A percentile compares a stretch with the other conserved stretches of the same genome.
Evolutionary conservation across 2,888 invertebrate species (phyloP).

Genomic region (Philaethria dido): DNA sequence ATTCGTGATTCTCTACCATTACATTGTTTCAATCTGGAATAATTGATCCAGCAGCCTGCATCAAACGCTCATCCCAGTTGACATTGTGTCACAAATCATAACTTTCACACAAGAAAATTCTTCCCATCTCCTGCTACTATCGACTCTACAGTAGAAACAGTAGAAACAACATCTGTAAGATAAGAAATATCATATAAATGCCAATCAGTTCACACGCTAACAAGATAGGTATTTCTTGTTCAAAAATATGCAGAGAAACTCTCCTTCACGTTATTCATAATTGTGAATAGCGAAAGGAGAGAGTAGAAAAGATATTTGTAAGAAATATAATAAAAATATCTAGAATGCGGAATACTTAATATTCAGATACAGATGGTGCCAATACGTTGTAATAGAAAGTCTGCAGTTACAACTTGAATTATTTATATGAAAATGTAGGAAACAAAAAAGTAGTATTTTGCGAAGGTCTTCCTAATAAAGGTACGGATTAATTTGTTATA

Average conservation of each 20-base stretch:
- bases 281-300: background rate
- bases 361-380: background rate
- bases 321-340: background rate
- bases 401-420: background rate
- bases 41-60: background rate
- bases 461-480: background rate
- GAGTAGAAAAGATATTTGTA: background rate
- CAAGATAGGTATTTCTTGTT: background rate
- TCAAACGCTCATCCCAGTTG: background rate
- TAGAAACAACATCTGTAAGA: background rate
- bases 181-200: background rate
- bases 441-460: background rate
- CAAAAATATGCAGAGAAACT: background rate
- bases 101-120: background rate
- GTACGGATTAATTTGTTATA: background rate
- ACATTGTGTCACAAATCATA: background rate
- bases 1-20: no score
- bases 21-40: no score
- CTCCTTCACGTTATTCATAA: no score
- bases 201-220: constrained; percentile 2
- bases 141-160: background rate
- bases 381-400: background rate
- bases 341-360: background rate
- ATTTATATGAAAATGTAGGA: background rate
- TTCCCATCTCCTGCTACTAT: no score